These are phyloP conservation scores for Saccopteryx leptura DNA, from an alignment of 2,113 vertebrate species.

Conservation along the genomic window DNA sequence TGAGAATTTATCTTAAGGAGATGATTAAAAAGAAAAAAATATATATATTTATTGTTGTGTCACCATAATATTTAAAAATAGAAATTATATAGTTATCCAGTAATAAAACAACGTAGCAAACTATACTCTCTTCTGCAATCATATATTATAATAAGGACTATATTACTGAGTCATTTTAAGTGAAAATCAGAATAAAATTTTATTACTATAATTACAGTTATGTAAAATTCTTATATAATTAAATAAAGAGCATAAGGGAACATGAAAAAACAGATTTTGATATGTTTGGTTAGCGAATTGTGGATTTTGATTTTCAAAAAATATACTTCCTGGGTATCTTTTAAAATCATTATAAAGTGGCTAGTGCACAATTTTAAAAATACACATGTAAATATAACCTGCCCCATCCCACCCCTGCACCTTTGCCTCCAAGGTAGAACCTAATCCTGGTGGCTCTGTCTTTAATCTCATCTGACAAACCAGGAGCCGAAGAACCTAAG, in stretches of 20 bases:
- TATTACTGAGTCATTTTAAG: background rate
- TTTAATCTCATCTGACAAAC: background rate
- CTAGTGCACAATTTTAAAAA: background rate
- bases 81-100: background rate
- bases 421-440: background rate
- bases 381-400: background rate
- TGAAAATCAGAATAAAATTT: slow-evolving; percentile 54
- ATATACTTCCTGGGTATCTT: background rate
- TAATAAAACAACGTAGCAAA: slow-evolving; percentile 18
- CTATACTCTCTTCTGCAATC: background rate
- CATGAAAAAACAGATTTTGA: background rate
- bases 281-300: background rate
- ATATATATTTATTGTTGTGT: background rate
- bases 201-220: slow-evolving; percentile 19
- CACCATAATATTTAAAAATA: slow-evolving; percentile 24
- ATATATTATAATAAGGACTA: background rate
- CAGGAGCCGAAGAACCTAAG: background rate
- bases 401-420: background rate
- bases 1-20: slow-evolving; percentile 58
- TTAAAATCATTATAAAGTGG: background rate
- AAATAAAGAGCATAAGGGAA: slow-evolving; percentile 18
- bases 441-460: background rate
- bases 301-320: slow-evolving; percentile 37
- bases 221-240: background rate
- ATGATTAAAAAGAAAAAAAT: background rate